Conservation (phyloP, 2,113 vertebrate species). For the Microcebus ravelobensis region DNA sequence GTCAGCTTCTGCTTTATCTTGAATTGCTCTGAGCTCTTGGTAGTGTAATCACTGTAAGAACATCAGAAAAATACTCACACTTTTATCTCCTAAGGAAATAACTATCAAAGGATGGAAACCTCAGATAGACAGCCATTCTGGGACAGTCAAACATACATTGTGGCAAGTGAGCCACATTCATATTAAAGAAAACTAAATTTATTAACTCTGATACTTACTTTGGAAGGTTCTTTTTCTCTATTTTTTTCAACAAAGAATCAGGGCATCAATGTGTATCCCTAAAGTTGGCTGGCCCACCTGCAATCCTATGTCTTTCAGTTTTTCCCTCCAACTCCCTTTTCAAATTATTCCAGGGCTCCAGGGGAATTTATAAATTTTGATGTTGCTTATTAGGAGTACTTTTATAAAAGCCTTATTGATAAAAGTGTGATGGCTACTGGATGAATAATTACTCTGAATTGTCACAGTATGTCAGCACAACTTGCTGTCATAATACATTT, state of each 20-base stretch:
- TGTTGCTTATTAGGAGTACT: slow-evolving; percentile 6
- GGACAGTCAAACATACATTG: not conserved
- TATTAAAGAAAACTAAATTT: not conserved
- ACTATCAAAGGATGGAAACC: not conserved
- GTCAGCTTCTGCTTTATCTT: not conserved
- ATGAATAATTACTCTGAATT: slow-evolving; percentile 44
- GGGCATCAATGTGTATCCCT: not conserved
- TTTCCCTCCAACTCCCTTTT: not conserved
- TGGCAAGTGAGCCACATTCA: not conserved
- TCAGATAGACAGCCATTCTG: not conserved
- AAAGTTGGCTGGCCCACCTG: not conserved
- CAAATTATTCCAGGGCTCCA: not conserved
- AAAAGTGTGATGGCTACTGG: slow-evolving; percentile 23
- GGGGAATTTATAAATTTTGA: slow-evolving; percentile 18
- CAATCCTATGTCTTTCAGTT: not conserved
- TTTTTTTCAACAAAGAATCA: not conserved
- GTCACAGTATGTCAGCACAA: slow-evolving; percentile 55
- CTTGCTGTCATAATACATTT: not conserved
- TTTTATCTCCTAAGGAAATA: slow-evolving; percentile 22
- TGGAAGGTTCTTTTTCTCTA: not conserved
- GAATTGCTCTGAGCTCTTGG: not conserved
- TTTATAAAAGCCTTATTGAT: slow-evolving; percentile 36
- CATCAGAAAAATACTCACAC: not conserved
- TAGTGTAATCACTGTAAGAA: not conserved
- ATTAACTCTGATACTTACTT: not conserved